Conservation (phyloP, 2,888 invertebrate genomes). For the Drosophila cognata region DNA sequence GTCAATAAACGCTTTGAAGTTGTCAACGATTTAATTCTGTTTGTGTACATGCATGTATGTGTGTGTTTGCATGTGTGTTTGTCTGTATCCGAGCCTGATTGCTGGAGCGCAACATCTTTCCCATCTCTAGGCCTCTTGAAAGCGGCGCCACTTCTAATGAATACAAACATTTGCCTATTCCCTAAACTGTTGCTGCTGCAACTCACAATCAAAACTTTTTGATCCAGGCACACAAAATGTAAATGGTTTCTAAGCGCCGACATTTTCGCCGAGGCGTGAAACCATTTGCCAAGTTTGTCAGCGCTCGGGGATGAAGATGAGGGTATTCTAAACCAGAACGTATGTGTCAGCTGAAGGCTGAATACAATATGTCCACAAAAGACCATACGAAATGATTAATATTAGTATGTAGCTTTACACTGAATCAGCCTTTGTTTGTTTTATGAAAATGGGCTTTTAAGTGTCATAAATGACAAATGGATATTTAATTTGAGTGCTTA, state of each 20-base stretch:
- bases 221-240: constrained; percentile 39
- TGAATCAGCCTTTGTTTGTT: constrained; percentile 4
- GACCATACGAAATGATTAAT: constrained; percentile 24
- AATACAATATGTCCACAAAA: constrained; percentile 8
- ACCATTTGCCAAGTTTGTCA: constrained; percentile 38
- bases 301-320: neutral
- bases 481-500: neutral
- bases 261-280: constrained; percentile 60
- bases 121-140: constrained; percentile 4
- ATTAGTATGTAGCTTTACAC: constrained; percentile 7
- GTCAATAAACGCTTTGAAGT: constrained; percentile 65
- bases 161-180: constrained; percentile 44
- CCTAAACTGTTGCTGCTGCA: constrained; percentile 14
- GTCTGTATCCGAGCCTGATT: constrained; percentile 30
- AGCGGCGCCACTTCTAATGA: constrained; percentile 47
- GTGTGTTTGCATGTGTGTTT: constrained; percentile 1
- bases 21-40: constrained; percentile 36
- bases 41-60: neutral
- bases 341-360: constrained; percentile 11
- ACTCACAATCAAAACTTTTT: constrained; percentile 38
- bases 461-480: constrained; percentile 11
- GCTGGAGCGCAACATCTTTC: constrained; percentile 8
- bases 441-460: neutral
- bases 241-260: constrained; percentile 61
- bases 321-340: constrained; percentile 8